Evolutionary conservation across 2,113 vertebrate species (phyloP), one percentile per base, ranked within the genome.

Genomic region (Struthidea cinerea): DNA sequence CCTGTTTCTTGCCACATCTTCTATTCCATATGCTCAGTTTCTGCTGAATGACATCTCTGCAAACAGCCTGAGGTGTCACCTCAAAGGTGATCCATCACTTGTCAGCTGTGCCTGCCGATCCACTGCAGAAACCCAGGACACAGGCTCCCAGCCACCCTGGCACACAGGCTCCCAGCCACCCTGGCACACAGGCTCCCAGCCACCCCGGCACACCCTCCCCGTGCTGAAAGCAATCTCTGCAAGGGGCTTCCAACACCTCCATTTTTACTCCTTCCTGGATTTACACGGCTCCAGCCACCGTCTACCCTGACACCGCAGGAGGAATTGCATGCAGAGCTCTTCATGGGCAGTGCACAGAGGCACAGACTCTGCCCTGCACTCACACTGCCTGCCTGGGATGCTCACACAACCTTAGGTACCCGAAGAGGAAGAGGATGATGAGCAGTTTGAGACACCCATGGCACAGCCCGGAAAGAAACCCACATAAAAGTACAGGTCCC

Each of bases 281-380:
- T 75, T 63, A 41, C 20, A 21, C 0, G 0, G 8, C 44, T 64
- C 46, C 49, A 64, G 57, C 28, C 78, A 74, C 70, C 61, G 17
- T 4, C 32, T 28, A 17, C 46, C 56, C n/a, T 53, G 41, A 12
- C 11, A 23, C 5, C 47, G 4, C 7, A 6, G 52, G 5, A 53
- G 14, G 22, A 69, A 12, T 1, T 46, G 21, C 59, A 30, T 0
- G 0, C 3, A 9, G 39, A 73, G 59, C 27, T 47, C 53, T 28
- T 71, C 52, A 71, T 18, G 39, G 70, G 4, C 37, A 27, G 32
- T 10, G 74, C n/a, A 16, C 2, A 2, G 18, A 37, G 65, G 22
- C 46, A 57, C n/a, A 37, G 7, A 9, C 19, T 47, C 60, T 8
- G 16, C 26, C 9, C 56, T 68, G 16, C 7, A 5, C 30, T 55